Conservation (phyloP, 2,113 vertebrate genomes). For the Butastur rufipennis region DNA sequence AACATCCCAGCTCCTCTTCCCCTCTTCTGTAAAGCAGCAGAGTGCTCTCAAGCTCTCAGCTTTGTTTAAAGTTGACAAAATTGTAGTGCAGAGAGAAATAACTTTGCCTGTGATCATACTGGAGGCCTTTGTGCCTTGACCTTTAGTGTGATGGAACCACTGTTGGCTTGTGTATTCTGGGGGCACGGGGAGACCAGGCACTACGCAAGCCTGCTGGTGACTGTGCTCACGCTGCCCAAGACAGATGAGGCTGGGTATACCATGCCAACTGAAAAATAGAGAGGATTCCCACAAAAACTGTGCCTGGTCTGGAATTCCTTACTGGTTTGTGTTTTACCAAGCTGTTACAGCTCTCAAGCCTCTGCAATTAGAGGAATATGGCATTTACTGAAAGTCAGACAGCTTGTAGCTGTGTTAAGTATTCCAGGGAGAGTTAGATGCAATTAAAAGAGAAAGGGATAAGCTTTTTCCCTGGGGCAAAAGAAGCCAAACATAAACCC, state of each 20-base stretch:
- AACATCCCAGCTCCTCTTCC: not conserved
- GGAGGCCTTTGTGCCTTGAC: not conserved
- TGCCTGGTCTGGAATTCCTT: not conserved
- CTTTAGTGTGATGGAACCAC: not conserved
- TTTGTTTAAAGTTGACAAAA: not conserved
- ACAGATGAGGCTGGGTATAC: not conserved
- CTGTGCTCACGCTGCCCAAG: not conserved
- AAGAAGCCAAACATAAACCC: not conserved
- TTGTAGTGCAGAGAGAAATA: not conserved
- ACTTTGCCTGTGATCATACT: not conserved
- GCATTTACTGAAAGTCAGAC: not conserved
- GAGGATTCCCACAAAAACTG: not conserved
- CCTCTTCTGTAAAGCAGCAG: not conserved
- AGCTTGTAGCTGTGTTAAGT: not conserved
- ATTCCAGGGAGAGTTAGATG: not conserved
- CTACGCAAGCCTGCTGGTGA: accelerated
- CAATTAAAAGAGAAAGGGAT: not conserved
- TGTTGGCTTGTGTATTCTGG: not conserved
- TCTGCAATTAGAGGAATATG: not conserved
- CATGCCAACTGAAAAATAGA: not conserved
- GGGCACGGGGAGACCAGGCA: not conserved
- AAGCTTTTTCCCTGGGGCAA: not conserved
- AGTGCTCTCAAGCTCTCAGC: not conserved
- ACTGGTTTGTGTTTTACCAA: not conserved
- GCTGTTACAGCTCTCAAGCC: not conserved